These are phyloP conservation scores for Drosophila nikananu DNA, from an alignment of 1,140 invertebrate genomes.

Conservation along the genomic window DNA sequence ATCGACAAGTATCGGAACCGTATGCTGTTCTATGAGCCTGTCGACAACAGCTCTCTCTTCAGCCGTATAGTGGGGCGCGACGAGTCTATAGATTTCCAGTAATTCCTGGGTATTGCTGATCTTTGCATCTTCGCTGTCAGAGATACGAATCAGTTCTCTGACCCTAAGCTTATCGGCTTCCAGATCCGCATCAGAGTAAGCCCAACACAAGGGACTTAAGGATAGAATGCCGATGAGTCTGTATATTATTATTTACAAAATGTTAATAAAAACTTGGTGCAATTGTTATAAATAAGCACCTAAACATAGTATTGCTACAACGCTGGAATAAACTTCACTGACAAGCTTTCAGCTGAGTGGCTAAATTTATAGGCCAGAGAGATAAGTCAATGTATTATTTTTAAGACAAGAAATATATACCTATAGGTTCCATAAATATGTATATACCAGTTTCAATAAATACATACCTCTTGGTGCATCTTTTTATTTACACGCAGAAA, in stretches of 20 bases:
- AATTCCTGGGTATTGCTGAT: conserved; percentile 9
- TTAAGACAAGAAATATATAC: not conserved
- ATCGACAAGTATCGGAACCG: not conserved
- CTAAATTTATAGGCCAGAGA: conserved; percentile 9
- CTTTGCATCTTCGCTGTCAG: not conserved
- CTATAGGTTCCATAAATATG: no score
- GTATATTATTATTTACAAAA: not conserved
- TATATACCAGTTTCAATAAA: no score
- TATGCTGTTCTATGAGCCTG: not conserved
- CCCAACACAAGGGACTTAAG: not conserved
- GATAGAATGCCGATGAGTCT: not conserved
- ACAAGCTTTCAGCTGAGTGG: not conserved
- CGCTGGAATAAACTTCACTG: conserved; percentile 8
- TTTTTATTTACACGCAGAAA: no score
- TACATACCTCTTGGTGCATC: no score
- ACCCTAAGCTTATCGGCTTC: not conserved
- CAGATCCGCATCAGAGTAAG: not conserved
- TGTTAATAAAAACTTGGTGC: not conserved
- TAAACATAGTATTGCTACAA: not conserved
- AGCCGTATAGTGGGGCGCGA: not conserved
- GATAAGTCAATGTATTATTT: not conserved
- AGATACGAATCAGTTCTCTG: not conserved
- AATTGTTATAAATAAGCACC: no score
- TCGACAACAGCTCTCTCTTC: not conserved
- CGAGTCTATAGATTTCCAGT: not conserved